Evolutionary conservation across 2,797 vertebrate genomes (phyloP), one percentile per base, ranked within the genome.

Genomic region (Helarctos malayanus): DNA sequence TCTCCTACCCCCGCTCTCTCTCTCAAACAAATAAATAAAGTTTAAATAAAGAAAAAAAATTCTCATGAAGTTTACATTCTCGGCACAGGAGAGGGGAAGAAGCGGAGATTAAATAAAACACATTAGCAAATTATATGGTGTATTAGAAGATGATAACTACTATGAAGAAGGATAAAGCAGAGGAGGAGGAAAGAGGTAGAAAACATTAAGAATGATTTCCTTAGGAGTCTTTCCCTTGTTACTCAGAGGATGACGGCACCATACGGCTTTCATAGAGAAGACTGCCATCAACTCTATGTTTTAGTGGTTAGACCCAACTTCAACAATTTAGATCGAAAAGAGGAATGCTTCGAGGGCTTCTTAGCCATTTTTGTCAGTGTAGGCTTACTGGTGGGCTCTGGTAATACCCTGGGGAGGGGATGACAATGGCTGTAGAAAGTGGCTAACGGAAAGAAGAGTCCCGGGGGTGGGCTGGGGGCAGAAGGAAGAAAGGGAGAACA

Each of bases 261-360:
- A 57, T 47, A 68, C 32, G 45, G 27, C 35, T 78, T 68, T 61
- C 45, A 80, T 11, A 84, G 35, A 88, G 56, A 89, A 94, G 83
- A 75, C 38, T 79, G 49, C 23, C 47, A 57, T 68, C n/a, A 69
- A 52, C 9, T 68, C 29, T 27, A 38, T 38, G 19, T 54, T 23
- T 79, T 81, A 61, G 29, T 38, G 14, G 90, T 63, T 78, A 86
- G 79, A 73, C 52, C 10, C 5, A 92, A 45, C 76, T 86, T 69
- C 38, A 86, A 78, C 29, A 88, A 61, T 75, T 96, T 38, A 95
- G 38, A 78, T 61, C 88, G 19, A 32, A 71, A 73, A 83, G 27
- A 71, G 7, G 32, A 59, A 11, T 27, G 89, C 54, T 92, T 41
- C 41, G 73, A 54, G 61, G 52, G 6, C 4, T 82, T 94, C 49